Conservation (phyloP, 2,113 vertebrate species). For the Rhombomys opimus region DNA sequence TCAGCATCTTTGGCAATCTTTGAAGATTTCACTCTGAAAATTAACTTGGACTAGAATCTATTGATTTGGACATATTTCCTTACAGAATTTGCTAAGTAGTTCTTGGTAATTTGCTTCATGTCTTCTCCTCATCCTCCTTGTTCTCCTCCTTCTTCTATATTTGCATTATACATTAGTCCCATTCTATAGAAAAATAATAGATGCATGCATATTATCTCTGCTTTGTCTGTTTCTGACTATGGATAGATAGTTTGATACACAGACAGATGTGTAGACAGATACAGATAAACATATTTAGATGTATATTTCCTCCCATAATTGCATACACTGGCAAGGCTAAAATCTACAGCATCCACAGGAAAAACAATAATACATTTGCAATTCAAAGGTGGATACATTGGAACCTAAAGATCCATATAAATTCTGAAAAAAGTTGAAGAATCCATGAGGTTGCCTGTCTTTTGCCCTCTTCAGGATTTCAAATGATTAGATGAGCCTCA, state of each 20-base stretch:
- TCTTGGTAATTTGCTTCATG: not conserved
- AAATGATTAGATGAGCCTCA: not conserved
- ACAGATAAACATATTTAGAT: not conserved
- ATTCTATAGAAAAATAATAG: not conserved
- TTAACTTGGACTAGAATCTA: not conserved
- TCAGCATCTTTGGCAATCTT: not conserved
- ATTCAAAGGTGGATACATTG: not conserved
- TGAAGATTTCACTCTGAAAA: not conserved
- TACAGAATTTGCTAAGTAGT: not conserved
- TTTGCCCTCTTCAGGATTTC: not conserved
- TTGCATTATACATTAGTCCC: not conserved
- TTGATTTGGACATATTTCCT: not conserved
- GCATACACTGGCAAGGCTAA: not conserved
- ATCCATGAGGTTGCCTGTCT: not conserved
- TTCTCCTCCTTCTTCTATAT: not conserved
- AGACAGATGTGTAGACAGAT: not conserved
- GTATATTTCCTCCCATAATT: not conserved
- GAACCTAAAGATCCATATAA: not conserved
- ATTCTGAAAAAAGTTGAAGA: not conserved
- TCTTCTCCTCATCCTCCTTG: not conserved
- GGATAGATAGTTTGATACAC: not conserved
- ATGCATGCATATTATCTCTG: not conserved
- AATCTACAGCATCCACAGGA: not conserved
- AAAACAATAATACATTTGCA: not conserved
- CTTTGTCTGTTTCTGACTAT: not conserved